Conservation (phyloP, 1,140 invertebrate species). For the Tachypleus tridentatus region DNA sequence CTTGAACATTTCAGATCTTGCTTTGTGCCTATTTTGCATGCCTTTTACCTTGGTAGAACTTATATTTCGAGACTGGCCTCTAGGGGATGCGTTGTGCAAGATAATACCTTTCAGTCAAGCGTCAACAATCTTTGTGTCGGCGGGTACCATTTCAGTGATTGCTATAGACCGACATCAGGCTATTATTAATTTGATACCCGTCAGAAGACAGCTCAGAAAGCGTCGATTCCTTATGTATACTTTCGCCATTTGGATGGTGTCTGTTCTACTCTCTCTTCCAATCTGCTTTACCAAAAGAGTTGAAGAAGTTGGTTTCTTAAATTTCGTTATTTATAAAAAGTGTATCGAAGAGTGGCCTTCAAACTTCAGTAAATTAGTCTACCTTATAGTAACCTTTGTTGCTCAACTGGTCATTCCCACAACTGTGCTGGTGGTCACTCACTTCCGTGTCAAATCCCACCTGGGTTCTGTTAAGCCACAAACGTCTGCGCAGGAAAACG, state of each 20-base stretch:
- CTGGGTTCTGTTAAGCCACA: conserved; percentile 25
- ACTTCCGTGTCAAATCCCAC: conserved; percentile 40
- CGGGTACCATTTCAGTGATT: conserved; percentile 47
- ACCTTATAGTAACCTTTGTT: conserved; percentile 40
- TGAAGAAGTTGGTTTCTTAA: conserved; percentile 30
- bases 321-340: conserved; percentile 31
- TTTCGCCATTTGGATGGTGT: conserved; percentile 42
- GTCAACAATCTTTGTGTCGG: conserved; percentile 47
- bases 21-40: conserved; percentile 44
- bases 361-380: conserved; percentile 34
- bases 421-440: conserved; percentile 40
- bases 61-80: conserved; percentile 31
- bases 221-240: conserved; percentile 7
- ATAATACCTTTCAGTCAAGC: conserved; percentile 43
- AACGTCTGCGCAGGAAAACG: neutral
- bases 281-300: conserved; percentile 38
- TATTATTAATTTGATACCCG: conserved; percentile 34
- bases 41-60: conserved; percentile 42
- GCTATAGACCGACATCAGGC: conserved; percentile 46
- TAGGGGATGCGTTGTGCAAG: conserved; percentile 42
- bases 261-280: conserved; percentile 39
- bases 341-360: conserved; percentile 38
- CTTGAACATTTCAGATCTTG: conserved; percentile 44
- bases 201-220: conserved; percentile 30
- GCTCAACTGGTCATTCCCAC: conserved; percentile 45